These are phyloP conservation scores for Ceratina japonica DNA, from an alignment of 1,140 invertebrate genomes.

Conservation along the genomic window DNA sequence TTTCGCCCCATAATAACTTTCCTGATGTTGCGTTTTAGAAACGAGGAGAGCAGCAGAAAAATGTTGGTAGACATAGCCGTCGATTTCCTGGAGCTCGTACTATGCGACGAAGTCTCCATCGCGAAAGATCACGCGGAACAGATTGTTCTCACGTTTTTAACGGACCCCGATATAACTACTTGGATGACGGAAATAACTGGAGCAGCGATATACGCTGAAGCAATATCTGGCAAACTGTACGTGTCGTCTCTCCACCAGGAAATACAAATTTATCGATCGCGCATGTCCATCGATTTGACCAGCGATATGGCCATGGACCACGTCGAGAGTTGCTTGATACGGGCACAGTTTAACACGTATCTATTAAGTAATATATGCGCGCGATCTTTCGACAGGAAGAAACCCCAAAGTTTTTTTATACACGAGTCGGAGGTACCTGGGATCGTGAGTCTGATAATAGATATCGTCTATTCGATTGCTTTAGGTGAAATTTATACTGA, in stretches of 20 bases:
- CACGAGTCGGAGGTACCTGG: conserved; percentile 40
- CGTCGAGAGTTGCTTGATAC: conserved; percentile 69
- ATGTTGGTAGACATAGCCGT: conserved; percentile 73
- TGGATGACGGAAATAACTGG: conserved; percentile 69
- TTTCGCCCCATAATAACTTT: conserved; percentile 8
- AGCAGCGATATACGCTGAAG: conserved; percentile 70
- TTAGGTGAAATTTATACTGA: conserved; percentile 65
- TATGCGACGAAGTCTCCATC: conserved; percentile 53
- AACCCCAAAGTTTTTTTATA: background rate
- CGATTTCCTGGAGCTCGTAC: conserved; percentile 75
- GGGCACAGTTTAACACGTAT: conserved; percentile 71
- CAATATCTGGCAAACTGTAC: conserved; percentile 71
- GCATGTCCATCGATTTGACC: conserved; percentile 58
- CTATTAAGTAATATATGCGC: conserved; percentile 68
- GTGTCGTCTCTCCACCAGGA: conserved; percentile 55
- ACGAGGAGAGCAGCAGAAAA: conserved; percentile 66
- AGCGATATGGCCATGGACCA: conserved; percentile 58
- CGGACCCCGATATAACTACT: conserved; percentile 62
- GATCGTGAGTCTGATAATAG: conserved; percentile 50
- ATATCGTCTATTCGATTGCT: conserved; percentile 64
- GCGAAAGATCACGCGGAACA: conserved; percentile 49
- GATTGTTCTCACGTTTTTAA: conserved; percentile 63
- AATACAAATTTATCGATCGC: conserved; percentile 56
- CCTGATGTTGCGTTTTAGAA: conserved; percentile 53
- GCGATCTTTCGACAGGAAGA: conserved; percentile 15